Conservation (phyloP, 1,140 invertebrate genomes). For the Drosophila repleta region DNA sequence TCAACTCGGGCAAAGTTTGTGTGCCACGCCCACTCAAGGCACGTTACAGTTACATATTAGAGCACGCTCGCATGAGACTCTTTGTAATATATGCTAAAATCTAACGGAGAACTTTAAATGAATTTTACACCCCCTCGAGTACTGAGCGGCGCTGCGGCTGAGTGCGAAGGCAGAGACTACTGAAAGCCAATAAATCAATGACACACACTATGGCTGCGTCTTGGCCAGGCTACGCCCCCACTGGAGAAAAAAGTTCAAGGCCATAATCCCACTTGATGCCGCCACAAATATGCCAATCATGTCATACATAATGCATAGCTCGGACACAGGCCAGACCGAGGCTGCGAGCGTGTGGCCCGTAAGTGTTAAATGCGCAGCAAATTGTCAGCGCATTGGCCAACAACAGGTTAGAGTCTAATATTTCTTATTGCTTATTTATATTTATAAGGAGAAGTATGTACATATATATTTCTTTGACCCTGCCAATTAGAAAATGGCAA, state of each 20-base stretch:
- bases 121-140: conserved; percentile 41
- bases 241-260: conserved; percentile 71
- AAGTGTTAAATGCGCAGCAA: conserved; percentile 45
- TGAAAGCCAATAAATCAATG: conserved; percentile 74
- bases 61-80: conserved; percentile 11
- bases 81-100: conserved; percentile 63
- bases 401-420: conserved; percentile 42
- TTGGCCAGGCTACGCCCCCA: conserved; percentile 33
- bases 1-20: conserved; percentile 46
- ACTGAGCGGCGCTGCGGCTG: conserved; percentile 6
- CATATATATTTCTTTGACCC: conserved; percentile 13
- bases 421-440: background rate
- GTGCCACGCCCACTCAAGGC: conserved; percentile 25
- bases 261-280: conserved; percentile 74
- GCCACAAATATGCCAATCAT: conserved; percentile 77
- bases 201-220: conserved; percentile 56
- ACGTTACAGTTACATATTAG: conserved; percentile 1
- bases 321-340: background rate
- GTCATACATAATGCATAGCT: conserved; percentile 71
- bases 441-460: background rate
- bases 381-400: conserved; percentile 51
- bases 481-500: conserved; percentile 59
- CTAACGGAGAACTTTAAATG: conserved; percentile 62
- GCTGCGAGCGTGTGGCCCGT: background rate
- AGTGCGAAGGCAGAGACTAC: conserved; percentile 10